Evolutionary conservation across 2,888 invertebrate genomes (phyloP).

Genomic region (Brachyopa scutellaris): DNA sequence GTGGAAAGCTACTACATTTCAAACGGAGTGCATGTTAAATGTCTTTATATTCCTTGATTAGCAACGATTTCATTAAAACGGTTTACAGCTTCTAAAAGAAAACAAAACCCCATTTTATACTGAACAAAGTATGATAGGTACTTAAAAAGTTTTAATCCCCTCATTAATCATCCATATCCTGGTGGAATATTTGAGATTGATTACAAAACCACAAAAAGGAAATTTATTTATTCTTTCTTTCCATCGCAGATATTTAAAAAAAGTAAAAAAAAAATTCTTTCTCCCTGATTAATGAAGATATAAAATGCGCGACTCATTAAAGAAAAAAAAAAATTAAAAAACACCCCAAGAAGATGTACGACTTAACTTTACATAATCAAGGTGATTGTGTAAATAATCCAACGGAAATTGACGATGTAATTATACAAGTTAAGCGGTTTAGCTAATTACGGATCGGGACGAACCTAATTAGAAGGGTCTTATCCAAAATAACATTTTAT

Average conservation of each 20-base stretch:
- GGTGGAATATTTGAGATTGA: not conserved
- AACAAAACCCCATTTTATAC: no score
- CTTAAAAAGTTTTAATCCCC: not conserved
- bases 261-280: no score
- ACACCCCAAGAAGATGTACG: not conserved
- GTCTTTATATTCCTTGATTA: no score
- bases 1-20: no score
- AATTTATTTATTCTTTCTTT: not conserved
- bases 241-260: not conserved
- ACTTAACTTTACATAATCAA: not conserved
- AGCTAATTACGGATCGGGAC: no score
- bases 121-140: no score
- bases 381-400: not conserved
- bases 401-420: not conserved
- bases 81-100: no score
- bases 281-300: not conserved
- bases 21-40: no score
- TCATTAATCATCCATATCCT: not conserved
- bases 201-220: not conserved
- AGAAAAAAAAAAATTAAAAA: conserved; percentile 1
- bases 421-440: no score
- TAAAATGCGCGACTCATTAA: not conserved
- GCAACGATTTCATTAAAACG: no score
- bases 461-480: no score
- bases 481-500: no score